Conservation (phyloP, 2,113 vertebrate species). For the Dinomys branickii region DNA sequence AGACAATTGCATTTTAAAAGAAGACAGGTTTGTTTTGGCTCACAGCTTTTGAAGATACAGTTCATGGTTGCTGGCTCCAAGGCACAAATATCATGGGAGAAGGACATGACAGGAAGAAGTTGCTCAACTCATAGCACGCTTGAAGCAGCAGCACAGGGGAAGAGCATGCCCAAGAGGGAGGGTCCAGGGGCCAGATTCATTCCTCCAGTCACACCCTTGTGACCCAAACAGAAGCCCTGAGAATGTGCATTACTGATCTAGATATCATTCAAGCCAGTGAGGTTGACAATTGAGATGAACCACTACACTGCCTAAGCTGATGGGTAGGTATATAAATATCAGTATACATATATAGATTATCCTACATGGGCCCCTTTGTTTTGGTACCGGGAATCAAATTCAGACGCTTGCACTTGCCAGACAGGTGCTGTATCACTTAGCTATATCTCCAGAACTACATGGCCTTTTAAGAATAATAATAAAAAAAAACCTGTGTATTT, state of each 20-base stretch:
- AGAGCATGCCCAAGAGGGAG: not conserved
- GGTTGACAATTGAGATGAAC: not conserved
- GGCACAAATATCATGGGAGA: not conserved
- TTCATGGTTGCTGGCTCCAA: not conserved
- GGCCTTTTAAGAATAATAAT: not conserved
- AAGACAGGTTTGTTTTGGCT: not conserved
- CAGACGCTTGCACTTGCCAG: no score
- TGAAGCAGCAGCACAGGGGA: not conserved
- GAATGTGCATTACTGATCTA: not conserved
- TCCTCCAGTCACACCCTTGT: not conserved
- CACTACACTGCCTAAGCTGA: not conserved
- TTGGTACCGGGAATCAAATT: no score
- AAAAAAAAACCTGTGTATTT: not conserved
- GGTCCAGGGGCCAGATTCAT: not conserved
- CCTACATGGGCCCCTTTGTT: not conserved
- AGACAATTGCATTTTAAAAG: not conserved
- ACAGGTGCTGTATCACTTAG: no score
- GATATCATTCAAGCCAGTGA: not conserved
- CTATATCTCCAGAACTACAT: not conserved
- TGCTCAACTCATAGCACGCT: not conserved
- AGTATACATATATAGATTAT: not conserved
- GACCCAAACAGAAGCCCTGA: not conserved
- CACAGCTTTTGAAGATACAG: not conserved
- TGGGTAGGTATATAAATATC: not conserved
- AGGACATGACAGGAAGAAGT: not conserved